phyloP scores from a whole-genome alignment of 2,113 vertebrate species.

The Sisor rabdophorus region DNA sequence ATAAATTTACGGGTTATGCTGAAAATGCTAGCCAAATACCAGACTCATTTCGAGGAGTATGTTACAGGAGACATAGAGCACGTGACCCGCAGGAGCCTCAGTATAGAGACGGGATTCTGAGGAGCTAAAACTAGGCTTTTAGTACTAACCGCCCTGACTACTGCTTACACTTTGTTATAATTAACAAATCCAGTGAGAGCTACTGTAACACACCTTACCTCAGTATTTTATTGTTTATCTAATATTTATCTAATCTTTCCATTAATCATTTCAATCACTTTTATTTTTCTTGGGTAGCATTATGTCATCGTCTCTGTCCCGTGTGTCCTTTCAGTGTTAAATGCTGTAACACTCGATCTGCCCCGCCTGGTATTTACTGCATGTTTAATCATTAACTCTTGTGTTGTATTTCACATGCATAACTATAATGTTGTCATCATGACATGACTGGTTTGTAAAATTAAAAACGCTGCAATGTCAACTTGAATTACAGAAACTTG shows the following conservation, averaged over 20 bases:
- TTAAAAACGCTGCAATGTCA: neutral
- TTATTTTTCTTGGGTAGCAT: neutral
- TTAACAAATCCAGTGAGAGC: constrained; percentile 1
- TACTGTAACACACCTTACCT: neutral
- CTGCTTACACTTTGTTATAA: neutral
- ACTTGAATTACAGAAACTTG: neutral
- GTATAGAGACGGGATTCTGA: constrained; percentile 88
- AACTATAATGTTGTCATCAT: neutral
- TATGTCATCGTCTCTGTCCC: no score
- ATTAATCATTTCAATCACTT: neutral
- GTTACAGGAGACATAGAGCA: constrained; percentile 87
- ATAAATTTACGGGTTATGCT: constrained; percentile 82
- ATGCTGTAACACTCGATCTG: neutral
- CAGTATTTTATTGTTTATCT: neutral
- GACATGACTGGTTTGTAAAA: neutral
- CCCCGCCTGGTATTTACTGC: neutral
- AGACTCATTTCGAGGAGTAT: constrained; percentile 87
- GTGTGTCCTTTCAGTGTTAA: constrained; percentile 23
- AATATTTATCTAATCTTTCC: neutral
- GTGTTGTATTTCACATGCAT: neutral
- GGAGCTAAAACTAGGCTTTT: neutral
- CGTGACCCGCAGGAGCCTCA: constrained; percentile 83
- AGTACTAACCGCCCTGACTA: neutral
- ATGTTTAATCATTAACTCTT: neutral
- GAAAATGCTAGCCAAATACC: constrained; percentile 96